Base-by-base conservation (phyloP, 2,113 vertebrate species). In the Regulus satrapa region DNA sequence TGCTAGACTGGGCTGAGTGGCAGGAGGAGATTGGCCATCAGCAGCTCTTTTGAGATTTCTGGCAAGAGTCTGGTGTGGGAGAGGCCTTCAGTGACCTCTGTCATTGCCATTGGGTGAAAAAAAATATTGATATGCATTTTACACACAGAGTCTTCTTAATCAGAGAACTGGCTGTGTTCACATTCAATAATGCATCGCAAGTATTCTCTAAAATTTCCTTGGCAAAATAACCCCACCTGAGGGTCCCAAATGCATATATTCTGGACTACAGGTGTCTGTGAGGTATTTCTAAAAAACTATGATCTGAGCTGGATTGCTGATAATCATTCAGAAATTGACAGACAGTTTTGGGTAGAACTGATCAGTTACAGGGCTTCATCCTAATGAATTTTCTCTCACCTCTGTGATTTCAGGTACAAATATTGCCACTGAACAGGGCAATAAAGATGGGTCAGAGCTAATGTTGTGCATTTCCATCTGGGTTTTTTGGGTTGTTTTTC, bases 401-500 rank as follows among this genome's bases (percentile, higher is more conserved):
- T 62, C 24, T 46, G 31, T 72, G 64, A 51, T 67, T 95, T 78
- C 62, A 74, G 32, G 46, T 28, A 31, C 4, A 25, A 56, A 56
- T 9, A 41, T 31, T 82, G 54, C n/a, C 88, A 66, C 38, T 48
- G 69, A 62, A 32, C 25, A 32, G 29, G 34, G 48, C 45, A 43
- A 45, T 61, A 36, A 36, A 45, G 56, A 64, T 29, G 36, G 85
- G 34, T 74, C 55, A 81, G 45, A 90, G 58, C 36, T 31, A 63
- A 68, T 28, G 10, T 52, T 82, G 10, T 55, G 32, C 51, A 66
- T 85, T 83, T 88, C 85, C 5, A 1, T 52, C 24, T 21, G 2
- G n/a, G n/a, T 14, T 58, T 74, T 94, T 88, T n/a, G 63, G 15
- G 40, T 79, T 15, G 5, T 84, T 89, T 93, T 97, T 93, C 75